Base-by-base conservation (phyloP, 2,888 invertebrate genomes). In the Smittia sp. region DNA sequence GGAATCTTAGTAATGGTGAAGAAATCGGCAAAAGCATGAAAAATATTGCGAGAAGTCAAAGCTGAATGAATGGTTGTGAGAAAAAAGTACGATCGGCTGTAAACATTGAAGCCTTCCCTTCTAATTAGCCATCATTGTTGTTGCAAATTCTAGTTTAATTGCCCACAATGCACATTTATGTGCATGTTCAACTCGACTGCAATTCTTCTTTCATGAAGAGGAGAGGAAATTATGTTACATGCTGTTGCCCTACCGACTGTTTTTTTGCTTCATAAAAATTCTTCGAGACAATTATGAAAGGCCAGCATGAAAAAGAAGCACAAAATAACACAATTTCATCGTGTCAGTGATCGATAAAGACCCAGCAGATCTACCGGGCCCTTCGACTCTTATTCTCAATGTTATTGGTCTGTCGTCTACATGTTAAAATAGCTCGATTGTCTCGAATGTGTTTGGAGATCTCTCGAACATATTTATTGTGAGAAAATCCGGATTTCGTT, bases 401-500 rank as follows among this genome's bases (percentile, higher is more conserved):
- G 3, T 32, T 3, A 32, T 32, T 32, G 32, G 4, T 9, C 32
- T 32, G 32, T 32, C 32, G 32, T 32, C 32, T 32, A 6, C 32
- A 32, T 11, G 18, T 58, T 58, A 7, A 20, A 58, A 20, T 32
- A 9, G 3, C 32, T 32, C 9, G 32, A 7, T 6, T 22, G 20
- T n/a, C 20, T 58, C 58, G 1, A 58, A 58, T 58, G 58, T 58
- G 15, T 58, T 32, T 63, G 25, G 63, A 27, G 22, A 1, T 58
- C 18, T 58, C 22, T 20, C 46, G 46, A 18, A 18, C 3, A 20
- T 18, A 27, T 27, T 63, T 63, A 63, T 63, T 63, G 63, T 63
- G 63, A 63, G 63, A 63, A 63, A 63, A 63, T 63, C 63, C 27
- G 63, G 63, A 63, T 63, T 63, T 63, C 27, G n/a, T 63, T 63